Percentiles rank a stretch among this genome's conserved stretches.
Conservation (phyloP, 2,113 vertebrate species). For the Turdus rufiventris region DNA sequence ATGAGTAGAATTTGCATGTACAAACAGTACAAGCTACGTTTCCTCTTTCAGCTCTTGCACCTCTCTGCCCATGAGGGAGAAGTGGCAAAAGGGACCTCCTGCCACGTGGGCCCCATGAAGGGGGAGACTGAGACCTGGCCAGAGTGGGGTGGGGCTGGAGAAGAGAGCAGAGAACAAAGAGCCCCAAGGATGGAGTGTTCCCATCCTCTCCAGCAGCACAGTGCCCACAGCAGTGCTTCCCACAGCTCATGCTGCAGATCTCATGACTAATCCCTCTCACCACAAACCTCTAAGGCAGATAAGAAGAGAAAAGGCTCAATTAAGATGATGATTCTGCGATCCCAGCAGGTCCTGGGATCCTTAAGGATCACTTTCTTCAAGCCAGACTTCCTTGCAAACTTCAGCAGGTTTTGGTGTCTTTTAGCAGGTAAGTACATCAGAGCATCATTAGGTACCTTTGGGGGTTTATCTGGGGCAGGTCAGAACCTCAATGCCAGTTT, state of each 20-base stretch:
- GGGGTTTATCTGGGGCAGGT: not conserved
- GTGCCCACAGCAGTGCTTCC: not conserved
- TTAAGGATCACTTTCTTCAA: not conserved
- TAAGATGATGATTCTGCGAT: not conserved
- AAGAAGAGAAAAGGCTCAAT: not conserved
- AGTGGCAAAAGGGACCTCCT: not conserved
- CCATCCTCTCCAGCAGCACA: not conserved
- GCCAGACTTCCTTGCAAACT: not conserved
- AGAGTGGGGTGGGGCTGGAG: not conserved
- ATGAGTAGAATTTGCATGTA: not conserved
- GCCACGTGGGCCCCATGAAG: accelerated
- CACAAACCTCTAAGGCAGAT: not conserved
- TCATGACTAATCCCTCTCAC: conserved; percentile 38
- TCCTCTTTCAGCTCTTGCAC: not conserved
- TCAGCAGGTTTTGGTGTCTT: not conserved
- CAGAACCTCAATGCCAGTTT: not conserved
- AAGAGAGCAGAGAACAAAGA: not conserved
- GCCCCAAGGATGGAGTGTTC: not conserved
- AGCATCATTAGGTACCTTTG: not conserved
- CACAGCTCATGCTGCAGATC: not conserved
- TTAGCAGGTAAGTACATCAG: not conserved
- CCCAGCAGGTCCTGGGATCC: not conserved
- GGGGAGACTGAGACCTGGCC: not conserved
- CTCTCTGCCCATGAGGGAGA: not conserved
- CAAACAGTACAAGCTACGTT: not conserved